These are phyloP conservation scores for Archilochus colubris DNA, from an alignment of 2,113 vertebrate genomes.

Conservation along the genomic window DNA sequence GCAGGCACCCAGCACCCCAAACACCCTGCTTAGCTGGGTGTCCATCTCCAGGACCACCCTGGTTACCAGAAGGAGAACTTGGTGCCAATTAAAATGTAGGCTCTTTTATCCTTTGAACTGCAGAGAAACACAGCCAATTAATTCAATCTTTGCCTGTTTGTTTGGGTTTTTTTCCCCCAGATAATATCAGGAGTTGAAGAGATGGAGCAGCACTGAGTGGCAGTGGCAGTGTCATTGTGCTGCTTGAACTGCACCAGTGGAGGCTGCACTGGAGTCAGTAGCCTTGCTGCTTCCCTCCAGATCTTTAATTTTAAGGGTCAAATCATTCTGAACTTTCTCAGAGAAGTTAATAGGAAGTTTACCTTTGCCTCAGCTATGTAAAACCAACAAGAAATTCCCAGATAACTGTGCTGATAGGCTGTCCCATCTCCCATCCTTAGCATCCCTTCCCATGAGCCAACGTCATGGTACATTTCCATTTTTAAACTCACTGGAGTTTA, in stretches of 20 bases:
- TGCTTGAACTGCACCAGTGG: not conserved
- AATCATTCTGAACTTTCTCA: not conserved
- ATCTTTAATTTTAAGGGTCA: constrained; percentile 36
- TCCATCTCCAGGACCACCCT: not conserved
- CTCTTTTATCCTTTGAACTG: constrained; percentile 22
- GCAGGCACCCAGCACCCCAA: not conserved
- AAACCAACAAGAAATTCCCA: constrained; percentile 26
- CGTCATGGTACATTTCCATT: not conserved
- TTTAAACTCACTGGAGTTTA: not conserved
- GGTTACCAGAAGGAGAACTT: not conserved
- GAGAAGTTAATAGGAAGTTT: constrained; percentile 27
- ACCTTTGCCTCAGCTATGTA: not conserved
- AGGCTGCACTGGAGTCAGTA: not conserved
- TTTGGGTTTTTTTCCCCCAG: not conserved
- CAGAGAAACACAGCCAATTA: not conserved
- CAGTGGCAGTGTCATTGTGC: not conserved
- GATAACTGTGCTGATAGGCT: not conserved
- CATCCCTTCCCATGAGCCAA: not conserved
- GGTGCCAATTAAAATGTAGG: constrained; percentile 27
- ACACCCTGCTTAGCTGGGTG: not conserved
- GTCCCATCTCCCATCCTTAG: not conserved
- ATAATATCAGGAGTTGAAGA: constrained; percentile 17
- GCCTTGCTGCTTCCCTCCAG: not conserved
- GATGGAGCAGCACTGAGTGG: not conserved
- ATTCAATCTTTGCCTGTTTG: constrained; percentile 9